A percentile compares a stretch with the other conserved stretches of the same genome.
phyloP scores from a whole-genome alignment of 2,797 vertebrate genomes.

The Sebastes steindachneri region DNA sequence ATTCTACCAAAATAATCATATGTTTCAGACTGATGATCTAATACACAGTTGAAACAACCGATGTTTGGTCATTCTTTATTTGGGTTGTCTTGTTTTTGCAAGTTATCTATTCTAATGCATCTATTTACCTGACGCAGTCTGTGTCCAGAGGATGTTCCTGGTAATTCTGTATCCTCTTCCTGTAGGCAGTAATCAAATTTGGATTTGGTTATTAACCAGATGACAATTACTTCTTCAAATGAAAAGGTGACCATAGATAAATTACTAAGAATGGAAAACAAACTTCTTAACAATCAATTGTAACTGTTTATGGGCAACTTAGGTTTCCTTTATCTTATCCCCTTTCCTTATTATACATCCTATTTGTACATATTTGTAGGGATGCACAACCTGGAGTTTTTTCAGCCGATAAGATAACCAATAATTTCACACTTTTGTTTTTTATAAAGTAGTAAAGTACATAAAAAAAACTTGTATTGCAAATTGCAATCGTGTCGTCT shows the following conservation, averaged over 20 bases:
- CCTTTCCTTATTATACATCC: not conserved
- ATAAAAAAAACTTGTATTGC: too few species aligned
- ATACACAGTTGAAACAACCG: not conserved
- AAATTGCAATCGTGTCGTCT: too few species aligned
- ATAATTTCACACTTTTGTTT: too few species aligned
- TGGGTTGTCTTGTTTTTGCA: not conserved
- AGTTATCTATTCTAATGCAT: not conserved
- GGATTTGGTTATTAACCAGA: not conserved
- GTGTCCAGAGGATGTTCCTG: slow-evolving; percentile 83
- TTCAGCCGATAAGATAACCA: too few species aligned
- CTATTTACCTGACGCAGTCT: slow-evolving; percentile 80
- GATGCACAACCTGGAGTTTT: too few species aligned
- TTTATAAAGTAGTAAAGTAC: too few species aligned
- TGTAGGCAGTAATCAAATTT: slow-evolving; percentile 34
- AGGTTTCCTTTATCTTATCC: not conserved
- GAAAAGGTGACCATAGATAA: not conserved
- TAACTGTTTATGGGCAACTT: not conserved
- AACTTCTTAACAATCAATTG: not conserved
- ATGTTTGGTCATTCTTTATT: not conserved
- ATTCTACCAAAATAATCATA: not conserved
- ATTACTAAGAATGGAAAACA: not conserved
- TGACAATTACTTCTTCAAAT: not conserved
- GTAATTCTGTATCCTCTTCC: slow-evolving; percentile 82
- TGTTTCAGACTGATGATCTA: not conserved
- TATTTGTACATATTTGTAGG: not conserved